phyloP scores from a whole-genome alignment of 2,888 invertebrate genomes.

The Pachycephus smyrnensis region DNA sequence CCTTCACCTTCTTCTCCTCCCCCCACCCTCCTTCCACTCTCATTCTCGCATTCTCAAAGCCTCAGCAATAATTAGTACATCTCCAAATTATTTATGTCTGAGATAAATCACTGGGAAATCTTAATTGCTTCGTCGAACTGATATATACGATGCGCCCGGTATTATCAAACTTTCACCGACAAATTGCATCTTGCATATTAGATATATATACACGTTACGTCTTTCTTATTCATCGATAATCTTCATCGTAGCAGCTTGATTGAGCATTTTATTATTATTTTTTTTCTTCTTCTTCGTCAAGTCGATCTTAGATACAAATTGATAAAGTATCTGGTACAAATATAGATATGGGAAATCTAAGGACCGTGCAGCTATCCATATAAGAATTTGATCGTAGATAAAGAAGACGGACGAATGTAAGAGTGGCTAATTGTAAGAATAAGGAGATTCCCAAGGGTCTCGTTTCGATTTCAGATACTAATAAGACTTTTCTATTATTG shows the following conservation, averaged over 20 bases:
- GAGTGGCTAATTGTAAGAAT: background rate
- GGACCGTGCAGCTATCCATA: background rate
- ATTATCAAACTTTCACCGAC: background rate
- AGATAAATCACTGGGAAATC: conserved; percentile 61
- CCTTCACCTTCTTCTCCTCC: background rate
- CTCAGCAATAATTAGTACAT: conserved; percentile 62
- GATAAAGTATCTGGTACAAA: no score
- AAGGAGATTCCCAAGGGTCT: conserved; percentile 14
- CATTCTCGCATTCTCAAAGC: conserved; percentile 19
- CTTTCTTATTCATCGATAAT: background rate
- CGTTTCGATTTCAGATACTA: conserved; percentile 42
- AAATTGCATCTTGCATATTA: background rate
- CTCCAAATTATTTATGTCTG: conserved; percentile 64
- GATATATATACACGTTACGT: background rate
- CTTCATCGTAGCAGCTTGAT: background rate
- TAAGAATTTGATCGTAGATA: background rate
- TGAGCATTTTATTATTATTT: background rate
- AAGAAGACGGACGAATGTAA: background rate
- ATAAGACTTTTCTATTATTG: conserved; percentile 39
- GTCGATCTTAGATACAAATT: background rate
- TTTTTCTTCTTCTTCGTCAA: background rate
- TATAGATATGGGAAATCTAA: background rate
- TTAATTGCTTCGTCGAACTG: conserved; percentile 54
- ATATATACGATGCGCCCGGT: background rate
- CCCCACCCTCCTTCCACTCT: background rate